Evolutionary conservation across 1,140 invertebrate species (phyloP), one percentile per base, ranked within the genome.

Genomic region (Periplaneta americana): DNA sequence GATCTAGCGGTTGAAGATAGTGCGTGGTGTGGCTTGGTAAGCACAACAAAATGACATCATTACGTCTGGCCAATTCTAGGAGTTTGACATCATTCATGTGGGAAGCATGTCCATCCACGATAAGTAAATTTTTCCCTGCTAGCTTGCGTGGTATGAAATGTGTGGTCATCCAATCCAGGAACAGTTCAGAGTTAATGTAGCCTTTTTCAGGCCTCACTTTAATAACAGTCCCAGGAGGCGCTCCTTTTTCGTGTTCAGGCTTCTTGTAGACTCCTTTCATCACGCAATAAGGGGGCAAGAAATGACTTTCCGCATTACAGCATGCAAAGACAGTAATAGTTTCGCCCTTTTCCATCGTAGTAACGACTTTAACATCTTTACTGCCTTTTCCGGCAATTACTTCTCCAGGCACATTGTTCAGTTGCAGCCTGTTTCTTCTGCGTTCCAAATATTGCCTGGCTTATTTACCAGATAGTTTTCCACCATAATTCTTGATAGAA

Each of bases 41-140:
- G 79, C 85, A 88, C n/a, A 88, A 39, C 34, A 89, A 81, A 80
- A 85, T 85, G n/a, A 88, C 83, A 74, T 87, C 82, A 84, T 88
- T 88, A 37, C 86, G 74, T 11, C 80, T 34, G 82, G 87, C 85
- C 82, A 85, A 82, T 84, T 88, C 66, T 11, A 88, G 81, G 76
- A 87, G 84, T 48, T 87, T 83, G 35, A 84, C 15, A 48, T 76
- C 57, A 81, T 82, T 85, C 34, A 79, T 84, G 80, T 88, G 87
- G 31, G 87, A 88, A 35, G 84, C 82, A 83, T 89, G 87, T 18
- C 87, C 86, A 82, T 89, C 88, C 78, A 89, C 83, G 82, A 89
- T 82, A 9, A 88, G 75, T 34, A 88, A 81, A 76, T 86, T 85
- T 80, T 87, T 88, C 34, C 87, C 86, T 18, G 66, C 35, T 10